Evolutionary conservation across 2,888 invertebrate species (phyloP).

Genomic region (Caenorhabditis panamensis): DNA sequence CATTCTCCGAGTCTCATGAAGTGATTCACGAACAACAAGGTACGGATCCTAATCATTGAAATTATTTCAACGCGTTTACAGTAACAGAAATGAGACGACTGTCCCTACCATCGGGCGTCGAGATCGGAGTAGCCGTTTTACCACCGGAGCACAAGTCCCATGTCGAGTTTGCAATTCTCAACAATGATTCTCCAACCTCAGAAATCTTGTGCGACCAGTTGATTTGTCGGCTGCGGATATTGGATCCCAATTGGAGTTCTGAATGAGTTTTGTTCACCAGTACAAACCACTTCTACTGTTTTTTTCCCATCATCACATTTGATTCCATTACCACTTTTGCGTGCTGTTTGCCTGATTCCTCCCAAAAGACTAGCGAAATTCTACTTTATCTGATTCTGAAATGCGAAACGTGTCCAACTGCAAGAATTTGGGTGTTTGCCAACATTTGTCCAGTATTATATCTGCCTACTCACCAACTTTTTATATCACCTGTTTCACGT

Average conservation of each 20-base stretch:
- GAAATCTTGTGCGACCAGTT: conserved; percentile 67
- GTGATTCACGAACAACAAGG: conserved; percentile 65
- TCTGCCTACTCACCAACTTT: background rate
- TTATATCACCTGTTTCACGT: conserved; percentile 1
- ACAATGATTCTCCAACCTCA: conserved; percentile 65
- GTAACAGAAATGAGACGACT: conserved; percentile 67
- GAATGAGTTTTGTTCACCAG: conserved; percentile 27
- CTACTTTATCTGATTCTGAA: conserved; percentile 36
- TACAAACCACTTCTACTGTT: no score
- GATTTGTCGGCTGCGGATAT: conserved; percentile 61
- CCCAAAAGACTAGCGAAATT: conserved; percentile 12
- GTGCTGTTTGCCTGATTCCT: conserved; percentile 10
- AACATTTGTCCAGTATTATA: conserved; percentile 48
- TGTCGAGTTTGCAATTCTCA: conserved; percentile 67
- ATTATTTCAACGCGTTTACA: background rate
- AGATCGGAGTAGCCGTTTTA: conserved; percentile 69
- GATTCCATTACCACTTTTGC: conserved; percentile 10
- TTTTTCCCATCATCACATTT: background rate
- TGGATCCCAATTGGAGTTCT: conserved; percentile 63
- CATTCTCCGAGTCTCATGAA: conserved; percentile 65
- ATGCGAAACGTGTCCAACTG: conserved; percentile 33
- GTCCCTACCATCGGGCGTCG: conserved; percentile 68
- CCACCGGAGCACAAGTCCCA: conserved; percentile 70
- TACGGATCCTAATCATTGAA: conserved; percentile 4
- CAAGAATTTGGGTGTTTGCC: conserved; percentile 33